Conservation (phyloP, 2,888 invertebrate genomes). For the Dynastes tityus region DNA sequence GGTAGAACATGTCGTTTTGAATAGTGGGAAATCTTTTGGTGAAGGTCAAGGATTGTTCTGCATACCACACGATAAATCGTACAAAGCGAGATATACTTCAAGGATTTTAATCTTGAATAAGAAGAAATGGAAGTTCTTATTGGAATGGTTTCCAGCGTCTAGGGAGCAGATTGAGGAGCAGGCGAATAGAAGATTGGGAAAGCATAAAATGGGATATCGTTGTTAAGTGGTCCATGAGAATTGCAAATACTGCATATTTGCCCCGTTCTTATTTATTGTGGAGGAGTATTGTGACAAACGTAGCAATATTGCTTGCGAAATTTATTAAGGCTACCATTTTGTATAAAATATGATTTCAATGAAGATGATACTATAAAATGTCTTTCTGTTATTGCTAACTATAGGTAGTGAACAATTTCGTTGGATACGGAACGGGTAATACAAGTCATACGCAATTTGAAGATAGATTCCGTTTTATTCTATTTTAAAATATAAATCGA, state of each 20-base stretch:
- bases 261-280: too few species aligned
- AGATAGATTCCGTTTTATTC: too few species aligned
- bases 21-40: constrained; percentile 56
- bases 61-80: constrained; percentile 54
- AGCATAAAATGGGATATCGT: neutral
- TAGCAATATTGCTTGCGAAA: too few species aligned
- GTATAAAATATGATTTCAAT: too few species aligned
- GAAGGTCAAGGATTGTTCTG: constrained; percentile 56
- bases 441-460: too few species aligned
- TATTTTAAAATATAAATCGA: too few species aligned
- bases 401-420: too few species aligned
- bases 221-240: neutral
- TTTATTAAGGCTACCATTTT: too few species aligned
- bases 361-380: too few species aligned
- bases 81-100: constrained; percentile 56
- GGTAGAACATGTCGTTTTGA: constrained; percentile 35
- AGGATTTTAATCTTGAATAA: constrained; percentile 55
- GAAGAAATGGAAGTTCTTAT: constrained; percentile 57
- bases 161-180: constrained; percentile 53
- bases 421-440: too few species aligned
- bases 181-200: constrained; percentile 36
- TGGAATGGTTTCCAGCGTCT: constrained; percentile 60
- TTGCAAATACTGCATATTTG: neutral
- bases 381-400: too few species aligned
- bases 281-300: too few species aligned